Conservation (phyloP, 2,888 invertebrate species). For the Caradrina clavipalpis region DNA sequence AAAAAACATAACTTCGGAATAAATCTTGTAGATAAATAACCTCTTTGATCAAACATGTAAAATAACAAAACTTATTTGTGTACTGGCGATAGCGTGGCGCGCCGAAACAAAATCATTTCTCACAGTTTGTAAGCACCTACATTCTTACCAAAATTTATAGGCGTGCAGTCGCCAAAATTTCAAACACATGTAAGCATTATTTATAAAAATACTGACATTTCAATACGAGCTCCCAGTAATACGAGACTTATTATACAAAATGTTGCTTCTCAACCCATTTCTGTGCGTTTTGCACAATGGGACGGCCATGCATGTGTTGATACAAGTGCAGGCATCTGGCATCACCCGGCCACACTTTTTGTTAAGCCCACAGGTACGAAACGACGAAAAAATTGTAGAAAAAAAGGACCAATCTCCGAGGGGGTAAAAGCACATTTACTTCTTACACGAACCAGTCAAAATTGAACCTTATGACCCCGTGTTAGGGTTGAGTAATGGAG, state of each 20-base stretch:
- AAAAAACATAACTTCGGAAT: constrained; percentile 27
- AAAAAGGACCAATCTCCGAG: constrained; percentile 78
- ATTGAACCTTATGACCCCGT: constrained; percentile 33
- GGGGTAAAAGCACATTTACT: constrained; percentile 72
- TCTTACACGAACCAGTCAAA: constrained; percentile 20
- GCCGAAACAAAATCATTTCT: constrained; percentile 44
- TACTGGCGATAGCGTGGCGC: constrained; percentile 1
- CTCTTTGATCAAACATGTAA: constrained; percentile 28
- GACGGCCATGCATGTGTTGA: constrained; percentile 67
- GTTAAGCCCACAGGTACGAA: constrained; percentile 81
- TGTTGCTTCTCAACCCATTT: constrained; percentile 56
- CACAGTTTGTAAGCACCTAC: constrained; percentile 26
- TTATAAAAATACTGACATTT: constrained; percentile 44
- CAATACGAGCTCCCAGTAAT: constrained; percentile 36
- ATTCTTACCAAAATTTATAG: constrained; percentile 48
- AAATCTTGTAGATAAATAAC: constrained; percentile 30
- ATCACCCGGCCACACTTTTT: constrained; percentile 73
- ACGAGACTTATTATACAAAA: constrained; percentile 44
- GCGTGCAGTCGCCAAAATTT: constrained; percentile 47
- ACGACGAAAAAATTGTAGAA: constrained; percentile 75
- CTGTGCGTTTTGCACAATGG: constrained; percentile 68
- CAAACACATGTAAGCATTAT: constrained; percentile 41
- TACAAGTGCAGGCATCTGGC: constrained; percentile 77
- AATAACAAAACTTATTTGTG: constrained; percentile 45
- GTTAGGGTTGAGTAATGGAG: constrained; percentile 26